Percentiles rank a stretch among this genome's conserved stretches.
Conservation (phyloP, 2,797 vertebrate species). For the Pseudopleuronectes americanus region DNA sequence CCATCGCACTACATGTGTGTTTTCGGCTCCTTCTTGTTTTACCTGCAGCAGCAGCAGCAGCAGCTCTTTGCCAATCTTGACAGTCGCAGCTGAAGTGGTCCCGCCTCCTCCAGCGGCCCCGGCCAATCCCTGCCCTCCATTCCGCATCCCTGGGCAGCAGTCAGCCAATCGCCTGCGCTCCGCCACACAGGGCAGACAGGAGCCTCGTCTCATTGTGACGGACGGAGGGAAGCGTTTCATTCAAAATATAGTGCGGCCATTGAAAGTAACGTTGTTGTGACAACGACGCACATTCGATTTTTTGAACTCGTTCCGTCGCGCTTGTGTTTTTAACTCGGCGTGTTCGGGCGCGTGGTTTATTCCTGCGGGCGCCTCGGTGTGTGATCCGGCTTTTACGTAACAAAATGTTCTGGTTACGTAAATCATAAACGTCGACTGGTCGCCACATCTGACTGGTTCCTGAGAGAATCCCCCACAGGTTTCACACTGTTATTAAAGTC, state of each 20-base stretch:
- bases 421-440: slow-evolving; percentile 51
- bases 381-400: slow-evolving; percentile 61
- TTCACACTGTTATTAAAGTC: too few species aligned
- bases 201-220: slow-evolving; percentile 70
- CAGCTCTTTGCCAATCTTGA: slow-evolving; percentile 83
- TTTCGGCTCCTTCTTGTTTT: slow-evolving; percentile 73
- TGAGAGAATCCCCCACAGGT: not conserved
- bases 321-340: not conserved
- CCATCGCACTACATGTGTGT: slow-evolving; percentile 59
- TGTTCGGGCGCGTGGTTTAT: not conserved
- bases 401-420: slow-evolving; percentile 68
- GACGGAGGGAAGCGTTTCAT: slow-evolving; percentile 77
- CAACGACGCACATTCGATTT: not conserved
- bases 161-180: slow-evolving; percentile 65
- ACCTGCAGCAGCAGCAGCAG: slow-evolving; percentile 78
- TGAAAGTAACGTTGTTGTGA: slow-evolving; percentile 49
- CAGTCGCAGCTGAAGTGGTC: slow-evolving; percentile 69
- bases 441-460: not conserved
- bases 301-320: not conserved
- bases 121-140: slow-evolving; percentile 64
- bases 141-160: not conserved
- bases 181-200: slow-evolving; percentile 43
- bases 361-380: not conserved
- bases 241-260: slow-evolving; percentile 75
- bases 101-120: slow-evolving; percentile 64